Evolutionary conservation across 2,797 vertebrate species (phyloP).

Genomic region (Spheniscus humboldti): DNA sequence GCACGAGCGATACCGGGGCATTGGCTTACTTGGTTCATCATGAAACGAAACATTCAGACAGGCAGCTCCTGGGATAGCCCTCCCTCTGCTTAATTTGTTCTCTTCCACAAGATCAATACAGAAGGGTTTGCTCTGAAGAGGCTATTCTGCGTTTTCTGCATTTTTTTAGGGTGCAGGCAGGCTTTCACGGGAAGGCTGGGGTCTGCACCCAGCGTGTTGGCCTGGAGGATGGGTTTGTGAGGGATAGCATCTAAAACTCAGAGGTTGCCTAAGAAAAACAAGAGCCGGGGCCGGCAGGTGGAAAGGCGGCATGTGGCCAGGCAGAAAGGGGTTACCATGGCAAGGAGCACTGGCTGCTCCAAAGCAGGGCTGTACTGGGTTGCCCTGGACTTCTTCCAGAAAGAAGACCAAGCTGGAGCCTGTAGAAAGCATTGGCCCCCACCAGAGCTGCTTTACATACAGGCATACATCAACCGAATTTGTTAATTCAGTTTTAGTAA

Average conservation of each 20-base stretch:
- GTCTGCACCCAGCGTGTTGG: not conserved
- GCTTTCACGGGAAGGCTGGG: not conserved
- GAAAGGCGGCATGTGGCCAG: not conserved
- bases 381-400: not conserved
- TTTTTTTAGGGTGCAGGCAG: not conserved
- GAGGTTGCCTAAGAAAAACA: not conserved
- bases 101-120: not conserved
- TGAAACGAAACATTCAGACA: not conserved
- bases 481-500: not conserved
- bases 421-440: not conserved
- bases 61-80: not conserved
- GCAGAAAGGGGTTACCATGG: not conserved
- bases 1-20: rapidly evolving
- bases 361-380: not conserved
- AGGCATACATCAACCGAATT: not conserved
- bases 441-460: not conserved
- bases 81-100: not conserved
- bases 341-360: not conserved
- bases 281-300: rapidly evolving
- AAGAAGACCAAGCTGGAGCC: not conserved
- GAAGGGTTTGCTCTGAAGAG: not conserved
- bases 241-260: not conserved
- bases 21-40: not conserved
- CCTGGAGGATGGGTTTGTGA: not conserved
- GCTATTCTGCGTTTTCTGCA: not conserved